phyloP scores from a whole-genome alignment of 2,888 invertebrate genomes.

The Formica aserva region DNA sequence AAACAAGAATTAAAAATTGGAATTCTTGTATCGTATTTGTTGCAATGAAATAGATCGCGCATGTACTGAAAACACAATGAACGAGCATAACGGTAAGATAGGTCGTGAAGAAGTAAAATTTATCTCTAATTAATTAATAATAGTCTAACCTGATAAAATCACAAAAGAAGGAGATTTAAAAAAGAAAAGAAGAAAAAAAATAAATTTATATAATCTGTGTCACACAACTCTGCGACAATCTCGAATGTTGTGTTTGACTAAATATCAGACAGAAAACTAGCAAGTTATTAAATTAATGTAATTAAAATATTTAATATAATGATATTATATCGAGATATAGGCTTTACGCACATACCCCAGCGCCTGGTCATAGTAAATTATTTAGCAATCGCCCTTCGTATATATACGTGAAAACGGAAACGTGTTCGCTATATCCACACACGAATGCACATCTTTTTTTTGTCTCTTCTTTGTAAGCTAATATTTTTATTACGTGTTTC shows the following conservation, averaged over 20 bases:
- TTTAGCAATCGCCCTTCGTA: constrained; percentile 52
- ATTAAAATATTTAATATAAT: constrained; percentile 79
- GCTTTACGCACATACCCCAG: constrained; percentile 77
- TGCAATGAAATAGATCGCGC: not conserved
- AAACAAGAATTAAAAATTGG: constrained; percentile 1
- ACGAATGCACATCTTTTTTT: constrained; percentile 41
- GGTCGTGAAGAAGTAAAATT: constrained; percentile 53
- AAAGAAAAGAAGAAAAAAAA: constrained; percentile 9
- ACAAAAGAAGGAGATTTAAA: not conserved
- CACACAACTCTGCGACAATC: constrained; percentile 43
- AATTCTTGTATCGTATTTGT: not conserved
- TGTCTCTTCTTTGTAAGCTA: constrained; percentile 29
- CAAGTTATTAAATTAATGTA: constrained; percentile 70
- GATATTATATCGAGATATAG: constrained; percentile 73
- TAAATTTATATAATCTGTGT: constrained; percentile 33
- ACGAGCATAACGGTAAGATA: constrained; percentile 36
- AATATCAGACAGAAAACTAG: constrained; percentile 57
- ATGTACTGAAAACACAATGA: not conserved
- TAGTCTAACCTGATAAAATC: constrained; percentile 40
- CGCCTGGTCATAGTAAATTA: constrained; percentile 69
- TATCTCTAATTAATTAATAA: constrained; percentile 32
- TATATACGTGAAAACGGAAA: constrained; percentile 7
- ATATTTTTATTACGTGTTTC: constrained; percentile 29
- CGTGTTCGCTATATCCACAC: constrained; percentile 1
- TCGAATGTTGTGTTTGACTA: constrained; percentile 52